phyloP scores from a whole-genome alignment of 1,140 invertebrate species.

The Aphaenogaster floridana region DNA sequence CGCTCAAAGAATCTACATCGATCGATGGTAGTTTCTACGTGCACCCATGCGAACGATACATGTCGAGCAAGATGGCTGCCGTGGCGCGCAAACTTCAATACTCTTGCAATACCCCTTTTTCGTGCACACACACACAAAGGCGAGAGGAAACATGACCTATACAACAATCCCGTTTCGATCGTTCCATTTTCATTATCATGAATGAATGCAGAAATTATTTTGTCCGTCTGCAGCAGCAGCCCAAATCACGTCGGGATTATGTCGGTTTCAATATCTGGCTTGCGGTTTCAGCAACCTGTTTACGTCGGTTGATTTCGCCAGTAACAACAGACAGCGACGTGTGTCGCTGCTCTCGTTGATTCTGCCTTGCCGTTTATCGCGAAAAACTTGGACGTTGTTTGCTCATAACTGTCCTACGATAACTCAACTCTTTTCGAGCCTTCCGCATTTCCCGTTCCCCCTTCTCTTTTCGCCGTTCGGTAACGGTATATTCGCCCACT shows the following conservation, averaged over 20 bases:
- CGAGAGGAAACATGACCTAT: not conserved
- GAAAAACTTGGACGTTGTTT: conserved; percentile 64
- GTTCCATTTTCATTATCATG: not conserved
- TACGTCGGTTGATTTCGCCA: conserved; percentile 57
- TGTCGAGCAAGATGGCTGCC: not conserved
- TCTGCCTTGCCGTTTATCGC: conserved; percentile 62
- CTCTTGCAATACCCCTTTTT: not conserved
- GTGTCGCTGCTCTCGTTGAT: conserved; percentile 31
- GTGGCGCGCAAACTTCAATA: not conserved
- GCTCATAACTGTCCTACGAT: conserved; percentile 74
- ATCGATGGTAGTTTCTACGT: conserved; percentile 28
- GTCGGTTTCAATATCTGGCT: conserved; percentile 43
- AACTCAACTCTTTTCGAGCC: conserved; percentile 62
- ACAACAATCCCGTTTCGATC: not conserved
- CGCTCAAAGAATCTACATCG: conserved; percentile 42
- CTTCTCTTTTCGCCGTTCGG: conserved; percentile 46
- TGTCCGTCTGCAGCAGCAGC: not conserved
- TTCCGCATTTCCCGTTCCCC: conserved; percentile 46
- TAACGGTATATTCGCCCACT: not conserved
- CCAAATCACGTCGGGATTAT: conserved; percentile 2
- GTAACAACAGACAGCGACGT: conserved; percentile 16
- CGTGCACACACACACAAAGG: not conserved
- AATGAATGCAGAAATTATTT: conserved; percentile 28
- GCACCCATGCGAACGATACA: conserved; percentile 22
- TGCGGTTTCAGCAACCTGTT: conserved; percentile 57